phyloP scores from a whole-genome alignment of 2,888 invertebrate genomes.

The Apamea epomidion region DNA sequence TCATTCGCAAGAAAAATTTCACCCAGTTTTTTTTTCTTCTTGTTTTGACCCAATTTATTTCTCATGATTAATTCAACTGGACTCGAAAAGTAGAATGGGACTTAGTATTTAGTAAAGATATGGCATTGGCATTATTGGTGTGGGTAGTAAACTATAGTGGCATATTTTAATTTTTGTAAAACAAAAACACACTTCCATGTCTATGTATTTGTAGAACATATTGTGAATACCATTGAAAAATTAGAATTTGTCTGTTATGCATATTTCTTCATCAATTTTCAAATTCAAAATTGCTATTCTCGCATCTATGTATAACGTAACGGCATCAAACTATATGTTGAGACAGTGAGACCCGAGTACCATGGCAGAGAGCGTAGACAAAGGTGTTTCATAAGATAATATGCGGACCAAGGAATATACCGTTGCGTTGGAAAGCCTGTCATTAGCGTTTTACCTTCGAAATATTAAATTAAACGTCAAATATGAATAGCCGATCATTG shows the following conservation, averaged over 20 bases:
- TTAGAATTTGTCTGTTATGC: not conserved
- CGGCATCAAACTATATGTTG: slow-evolving; percentile 49
- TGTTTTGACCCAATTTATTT: not conserved
- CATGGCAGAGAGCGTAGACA: slow-evolving; percentile 31
- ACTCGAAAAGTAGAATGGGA: not conserved
- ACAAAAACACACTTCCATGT: not conserved
- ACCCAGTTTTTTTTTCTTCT: slow-evolving; percentile 1
- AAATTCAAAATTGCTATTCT: slow-evolving; percentile 16
- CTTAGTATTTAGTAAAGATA: slow-evolving; percentile 4
- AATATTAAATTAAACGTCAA: slow-evolving; percentile 65
- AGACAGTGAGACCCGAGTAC: not conserved
- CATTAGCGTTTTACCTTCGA: slow-evolving; percentile 62
- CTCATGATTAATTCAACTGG: not conserved
- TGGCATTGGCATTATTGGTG: slow-evolving; percentile 2
- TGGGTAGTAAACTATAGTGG: slow-evolving; percentile 11
- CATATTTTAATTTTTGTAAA: not conserved
- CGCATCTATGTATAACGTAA: slow-evolving; percentile 31
- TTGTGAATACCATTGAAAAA: not conserved
- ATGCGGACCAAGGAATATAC: slow-evolving; percentile 63
- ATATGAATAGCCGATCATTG: slow-evolving; percentile 58
- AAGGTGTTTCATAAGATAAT: slow-evolving; percentile 53
- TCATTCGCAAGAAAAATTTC: slow-evolving; percentile 3
- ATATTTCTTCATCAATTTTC: slow-evolving; percentile 3
- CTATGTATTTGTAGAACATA: slow-evolving; percentile 1
- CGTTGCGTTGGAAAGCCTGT: slow-evolving; percentile 68